phyloP scores from a whole-genome alignment of 2,888 invertebrate species.

The Drosophila sordidula region DNA sequence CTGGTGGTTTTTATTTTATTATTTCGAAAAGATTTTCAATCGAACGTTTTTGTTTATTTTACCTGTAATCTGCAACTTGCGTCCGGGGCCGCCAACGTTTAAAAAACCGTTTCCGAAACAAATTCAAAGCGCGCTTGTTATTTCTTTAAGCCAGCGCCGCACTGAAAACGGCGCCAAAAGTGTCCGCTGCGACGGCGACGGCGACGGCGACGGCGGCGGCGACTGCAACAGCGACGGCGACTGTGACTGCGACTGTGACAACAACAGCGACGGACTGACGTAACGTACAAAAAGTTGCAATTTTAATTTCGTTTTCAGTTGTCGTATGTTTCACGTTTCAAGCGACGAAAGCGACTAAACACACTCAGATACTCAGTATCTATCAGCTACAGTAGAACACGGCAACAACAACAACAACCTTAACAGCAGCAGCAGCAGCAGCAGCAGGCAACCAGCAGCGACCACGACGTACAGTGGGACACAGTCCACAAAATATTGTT shows the following conservation, averaged over 20 bases:
- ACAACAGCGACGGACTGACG: constrained; percentile 63
- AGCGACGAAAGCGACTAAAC: constrained; percentile 83
- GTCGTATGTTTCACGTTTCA: constrained; percentile 82
- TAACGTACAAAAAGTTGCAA: constrained; percentile 69
- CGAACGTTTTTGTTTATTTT: constrained; percentile 56
- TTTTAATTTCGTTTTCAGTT: constrained; percentile 66
- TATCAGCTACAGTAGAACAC: constrained; percentile 80
- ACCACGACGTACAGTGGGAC: constrained; percentile 43
- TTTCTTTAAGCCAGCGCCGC: constrained; percentile 31
- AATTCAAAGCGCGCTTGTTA: constrained; percentile 32
- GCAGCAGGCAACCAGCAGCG: constrained; percentile 38
- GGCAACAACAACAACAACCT: constrained; percentile 57
- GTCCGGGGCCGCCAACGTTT: constrained; percentile 14
- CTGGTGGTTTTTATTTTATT: constrained; percentile 49
- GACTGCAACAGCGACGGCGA: constrained; percentile 14
- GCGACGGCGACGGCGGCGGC: constrained; percentile 19
- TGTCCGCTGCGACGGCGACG: constrained; percentile 28
- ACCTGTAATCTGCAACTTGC: constrained; percentile 37
- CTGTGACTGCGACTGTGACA: constrained; percentile 38
- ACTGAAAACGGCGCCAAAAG: constrained; percentile 70
- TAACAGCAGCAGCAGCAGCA: constrained; percentile 18
- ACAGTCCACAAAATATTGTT: neutral
- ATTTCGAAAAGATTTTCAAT: constrained; percentile 42
- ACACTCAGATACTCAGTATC: constrained; percentile 76
- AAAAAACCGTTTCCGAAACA: constrained; percentile 37